These are phyloP conservation scores for Papilio dardanus DNA, from an alignment of 1,140 invertebrate genomes.

Conservation along the genomic window DNA sequence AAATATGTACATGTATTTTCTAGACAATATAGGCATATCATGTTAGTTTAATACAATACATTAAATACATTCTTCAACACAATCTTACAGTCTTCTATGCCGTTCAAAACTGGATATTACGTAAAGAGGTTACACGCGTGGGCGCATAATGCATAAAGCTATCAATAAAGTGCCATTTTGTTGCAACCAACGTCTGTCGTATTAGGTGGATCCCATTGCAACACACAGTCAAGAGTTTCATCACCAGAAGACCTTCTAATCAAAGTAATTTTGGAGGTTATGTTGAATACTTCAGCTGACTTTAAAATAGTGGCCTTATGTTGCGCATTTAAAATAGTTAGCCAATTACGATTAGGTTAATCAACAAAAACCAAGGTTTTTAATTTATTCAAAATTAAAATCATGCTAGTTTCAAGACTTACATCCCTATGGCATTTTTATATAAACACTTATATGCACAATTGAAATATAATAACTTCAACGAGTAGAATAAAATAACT, in stretches of 20 bases:
- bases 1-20: too few species aligned
- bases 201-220: not conserved
- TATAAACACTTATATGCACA: too few species aligned
- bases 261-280: constrained; percentile 8
- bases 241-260: not conserved
- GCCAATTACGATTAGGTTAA: not conserved
- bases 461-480: not conserved
- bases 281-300: not conserved
- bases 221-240: constrained; percentile 28
- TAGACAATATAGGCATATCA: too few species aligned
- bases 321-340: not conserved
- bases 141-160: constrained; percentile 28
- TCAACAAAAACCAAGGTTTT: not conserved
- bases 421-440: not conserved
- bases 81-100: not conserved
- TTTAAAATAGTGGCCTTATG: not conserved
- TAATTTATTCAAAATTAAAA: not conserved
- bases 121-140: constrained; percentile 42
- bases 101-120: constrained; percentile 17
- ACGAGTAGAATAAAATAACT: too few species aligned
- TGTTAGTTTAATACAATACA: too few species aligned
- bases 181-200: constrained; percentile 23
- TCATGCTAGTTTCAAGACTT: not conserved
- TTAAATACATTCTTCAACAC: too few species aligned
- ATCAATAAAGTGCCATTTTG: constrained; percentile 36